Conservation (phyloP, 2,797 vertebrate genomes). For the Kryptolebias ocellatus region DNA sequence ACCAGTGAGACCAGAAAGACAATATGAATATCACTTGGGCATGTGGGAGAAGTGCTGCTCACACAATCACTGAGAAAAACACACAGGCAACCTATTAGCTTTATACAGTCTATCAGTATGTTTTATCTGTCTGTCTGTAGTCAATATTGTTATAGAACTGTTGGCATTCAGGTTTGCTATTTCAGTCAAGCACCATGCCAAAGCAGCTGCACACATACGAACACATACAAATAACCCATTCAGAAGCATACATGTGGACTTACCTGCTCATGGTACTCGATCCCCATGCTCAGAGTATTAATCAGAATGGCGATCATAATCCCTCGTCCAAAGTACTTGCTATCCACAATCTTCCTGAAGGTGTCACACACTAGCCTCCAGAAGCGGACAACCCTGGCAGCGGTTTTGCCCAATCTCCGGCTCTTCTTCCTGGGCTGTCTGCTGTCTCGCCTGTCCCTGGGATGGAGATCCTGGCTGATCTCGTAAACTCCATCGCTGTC, state of each 20-base stretch:
- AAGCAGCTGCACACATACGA: neutral
- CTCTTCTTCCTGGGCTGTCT: slow-evolving; percentile 77
- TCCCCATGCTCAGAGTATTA: slow-evolving; percentile 98
- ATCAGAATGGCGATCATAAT: slow-evolving; percentile 98
- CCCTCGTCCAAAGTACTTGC: slow-evolving; percentile 96
- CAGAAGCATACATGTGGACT: slow-evolving; percentile 45
- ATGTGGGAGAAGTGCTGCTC: slow-evolving; percentile 46
- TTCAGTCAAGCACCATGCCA: neutral
- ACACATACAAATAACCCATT: neutral
- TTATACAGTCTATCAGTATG: neutral
- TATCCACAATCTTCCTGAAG: slow-evolving; percentile 93
- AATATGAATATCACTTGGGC: slow-evolving; percentile 61
- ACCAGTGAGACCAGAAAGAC: slow-evolving; percentile 61
- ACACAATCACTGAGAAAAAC: slow-evolving; percentile 43
- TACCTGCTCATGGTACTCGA: slow-evolving; percentile 96
- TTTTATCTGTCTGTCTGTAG: neutral
- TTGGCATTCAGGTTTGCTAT: neutral
- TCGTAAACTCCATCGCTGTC: slow-evolving; percentile 94
- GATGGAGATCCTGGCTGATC: slow-evolving; percentile 91
- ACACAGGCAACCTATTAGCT: slow-evolving; percentile 27
- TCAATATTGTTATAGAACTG: neutral
- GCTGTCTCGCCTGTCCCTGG: slow-evolving; percentile 84
- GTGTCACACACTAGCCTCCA: slow-evolving; percentile 94
- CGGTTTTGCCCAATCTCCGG: slow-evolving; percentile 66
- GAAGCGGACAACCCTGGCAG: slow-evolving; percentile 83